A percentile compares a stretch with the other conserved stretches of the same genome.
These are phyloP conservation scores for Oreochromis niloticus DNA, from an alignment of 2,113 vertebrate genomes.

Conservation along the genomic window DNA sequence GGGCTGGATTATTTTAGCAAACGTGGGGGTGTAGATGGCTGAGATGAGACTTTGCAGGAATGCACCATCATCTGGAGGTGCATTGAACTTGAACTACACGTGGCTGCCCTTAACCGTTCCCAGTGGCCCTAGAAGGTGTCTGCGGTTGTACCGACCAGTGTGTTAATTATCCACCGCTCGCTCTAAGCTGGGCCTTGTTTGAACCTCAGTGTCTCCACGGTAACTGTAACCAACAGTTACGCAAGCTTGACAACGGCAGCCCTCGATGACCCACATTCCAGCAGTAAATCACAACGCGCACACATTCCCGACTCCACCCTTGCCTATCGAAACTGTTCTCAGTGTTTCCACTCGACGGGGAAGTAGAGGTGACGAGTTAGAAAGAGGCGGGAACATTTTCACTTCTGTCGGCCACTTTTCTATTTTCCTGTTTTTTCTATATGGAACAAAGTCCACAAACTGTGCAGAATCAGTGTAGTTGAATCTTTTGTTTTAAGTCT, in stretches of 20 bases:
- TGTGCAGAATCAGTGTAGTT: neutral
- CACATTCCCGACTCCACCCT: constrained; percentile 53
- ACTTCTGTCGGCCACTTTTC: neutral
- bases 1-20: neutral
- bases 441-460: neutral
- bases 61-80: neutral
- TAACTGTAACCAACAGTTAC: constrained; percentile 57
- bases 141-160: neutral
- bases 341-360: constrained; percentile 10
- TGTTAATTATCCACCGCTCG: constrained; percentile 22
- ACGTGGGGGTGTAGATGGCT: neutral
- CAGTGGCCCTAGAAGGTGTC: neutral
- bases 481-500: neutral
- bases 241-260: constrained; percentile 40
- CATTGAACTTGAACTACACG: neutral
- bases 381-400: neutral
- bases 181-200: constrained; percentile 26
- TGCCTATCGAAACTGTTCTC: constrained; percentile 51
- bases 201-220: constrained; percentile 48
- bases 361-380: neutral
- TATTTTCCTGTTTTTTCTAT: neutral
- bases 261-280: constrained; percentile 65
- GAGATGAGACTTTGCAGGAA: neutral
- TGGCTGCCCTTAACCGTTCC: neutral
- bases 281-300: constrained; percentile 55